Evolutionary conservation across 1,140 invertebrate species (phyloP).

Genomic region (Polypedilum pembai): DNA sequence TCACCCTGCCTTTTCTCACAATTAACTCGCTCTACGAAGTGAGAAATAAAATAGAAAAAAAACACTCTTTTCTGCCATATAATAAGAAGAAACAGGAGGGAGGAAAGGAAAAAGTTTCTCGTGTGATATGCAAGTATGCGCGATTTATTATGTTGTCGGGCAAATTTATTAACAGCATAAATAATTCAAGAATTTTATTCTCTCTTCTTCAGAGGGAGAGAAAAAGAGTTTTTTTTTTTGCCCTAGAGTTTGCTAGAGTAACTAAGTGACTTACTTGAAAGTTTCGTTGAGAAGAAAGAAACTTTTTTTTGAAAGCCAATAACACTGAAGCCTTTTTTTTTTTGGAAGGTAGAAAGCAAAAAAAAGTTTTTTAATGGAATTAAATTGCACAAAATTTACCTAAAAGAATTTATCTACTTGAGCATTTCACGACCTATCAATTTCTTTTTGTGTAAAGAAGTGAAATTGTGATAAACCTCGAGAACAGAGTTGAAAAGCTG

Average conservation of each 20-base stretch:
- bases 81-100: not conserved
- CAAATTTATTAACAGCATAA: constrained; percentile 24
- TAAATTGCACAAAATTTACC: too few relatives aligned
- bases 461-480: too few relatives aligned
- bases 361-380: too few relatives aligned
- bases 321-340: not conserved
- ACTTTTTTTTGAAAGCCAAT: not conserved
- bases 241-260: not conserved
- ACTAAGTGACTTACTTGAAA: not conserved
- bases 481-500: too few relatives aligned
- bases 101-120: constrained; percentile 14
- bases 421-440: too few relatives aligned
- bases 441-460: too few relatives aligned
- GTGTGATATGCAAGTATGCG: constrained; percentile 11
- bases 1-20: not conserved
- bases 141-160: constrained; percentile 20
- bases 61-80: not conserved
- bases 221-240: not conserved
- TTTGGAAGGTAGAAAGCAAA: not conserved
- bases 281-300: not conserved
- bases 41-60: not conserved
- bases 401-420: too few relatives aligned
- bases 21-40: not conserved
- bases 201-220: too few relatives aligned
- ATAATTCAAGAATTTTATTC: constrained; percentile 16